Percentiles rank a stretch among this genome's conserved stretches.
Evolutionary conservation across 1,140 invertebrate genomes (phyloP).

Genomic region (Orius insidiosus): DNA sequence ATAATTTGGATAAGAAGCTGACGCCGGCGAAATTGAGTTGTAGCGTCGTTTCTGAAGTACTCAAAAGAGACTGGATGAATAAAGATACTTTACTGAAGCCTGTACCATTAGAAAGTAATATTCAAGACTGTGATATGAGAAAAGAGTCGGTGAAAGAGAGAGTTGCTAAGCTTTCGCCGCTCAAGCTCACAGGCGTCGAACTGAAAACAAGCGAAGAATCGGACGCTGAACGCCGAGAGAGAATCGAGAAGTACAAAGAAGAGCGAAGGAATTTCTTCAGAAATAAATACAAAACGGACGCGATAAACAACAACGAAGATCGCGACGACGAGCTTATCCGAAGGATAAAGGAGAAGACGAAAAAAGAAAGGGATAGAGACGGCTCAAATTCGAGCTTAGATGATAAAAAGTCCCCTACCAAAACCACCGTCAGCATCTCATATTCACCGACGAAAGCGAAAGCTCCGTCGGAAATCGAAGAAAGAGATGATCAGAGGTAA

Average conservation of each 20-base stretch:
- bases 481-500: not conserved
- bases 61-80: conserved; percentile 8
- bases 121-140: too few relatives aligned
- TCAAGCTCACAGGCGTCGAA: not conserved
- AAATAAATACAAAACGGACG: conserved; percentile 72
- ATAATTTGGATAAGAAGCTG: not conserved
- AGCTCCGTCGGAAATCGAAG: not conserved
- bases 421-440: conserved; percentile 20
- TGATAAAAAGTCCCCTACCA: conserved; percentile 15
- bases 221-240: conserved; percentile 23
- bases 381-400: not conserved
- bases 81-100: too few relatives aligned
- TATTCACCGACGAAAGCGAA: conserved; percentile 18
- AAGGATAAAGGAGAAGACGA: conserved; percentile 17
- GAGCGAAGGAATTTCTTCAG: conserved; percentile 68
- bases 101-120: too few relatives aligned
- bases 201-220: conserved; percentile 23
- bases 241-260: conserved; percentile 56
- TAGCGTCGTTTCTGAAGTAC: conserved; percentile 10
- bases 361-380: not conserved
- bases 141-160: too few relatives aligned
- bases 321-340: conserved; percentile 19
- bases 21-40: conserved; percentile 2
- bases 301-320: conserved; percentile 43
- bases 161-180: too few relatives aligned